A percentile compares a stretch with the other conserved stretches of the same genome.
Evolutionary conservation across 1,140 invertebrate species (phyloP).

Genomic region (Whitmania pigra): DNA sequence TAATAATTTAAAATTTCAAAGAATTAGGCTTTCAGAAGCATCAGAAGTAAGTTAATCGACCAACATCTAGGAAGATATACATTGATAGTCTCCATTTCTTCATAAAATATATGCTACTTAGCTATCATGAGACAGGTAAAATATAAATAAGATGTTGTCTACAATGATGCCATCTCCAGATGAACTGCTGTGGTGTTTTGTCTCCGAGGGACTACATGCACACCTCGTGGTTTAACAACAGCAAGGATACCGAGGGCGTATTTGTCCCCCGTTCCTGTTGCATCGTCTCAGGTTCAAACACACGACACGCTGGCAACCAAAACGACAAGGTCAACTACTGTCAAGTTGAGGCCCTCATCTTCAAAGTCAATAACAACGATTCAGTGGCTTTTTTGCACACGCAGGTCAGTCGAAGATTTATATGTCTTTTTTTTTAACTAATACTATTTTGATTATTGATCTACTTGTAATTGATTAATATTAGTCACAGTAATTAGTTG

Average conservation of each 20-base stretch:
- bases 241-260: not conserved
- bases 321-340: conserved; percentile 12
- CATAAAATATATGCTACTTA: too few relatives aligned
- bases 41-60: too few relatives aligned
- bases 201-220: conserved; percentile 18
- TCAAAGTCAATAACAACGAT: not conserved
- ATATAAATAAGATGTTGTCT: too few relatives aligned
- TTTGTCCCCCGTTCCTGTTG: conserved; percentile 22
- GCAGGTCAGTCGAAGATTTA: not conserved
- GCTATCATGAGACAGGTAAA: too few relatives aligned
- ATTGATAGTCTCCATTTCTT: too few relatives aligned
- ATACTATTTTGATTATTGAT: too few relatives aligned
- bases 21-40: too few relatives aligned
- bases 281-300: not conserved
- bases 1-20: too few relatives aligned
- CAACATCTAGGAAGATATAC: too few relatives aligned
- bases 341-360: conserved; percentile 7
- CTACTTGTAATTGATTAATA: too few relatives aligned
- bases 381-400: not conserved
- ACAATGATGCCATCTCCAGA: not conserved
- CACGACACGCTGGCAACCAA: not conserved
- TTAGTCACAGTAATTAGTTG: too few relatives aligned
- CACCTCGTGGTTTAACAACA: conserved; percentile 19
- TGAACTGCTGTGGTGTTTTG: conserved; percentile 21
- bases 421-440: too few relatives aligned